Percentiles rank a stretch among this genome's conserved stretches.
phyloP scores from a whole-genome alignment of 1,140 invertebrate species.

The Anagrus nilaparvatae region DNA sequence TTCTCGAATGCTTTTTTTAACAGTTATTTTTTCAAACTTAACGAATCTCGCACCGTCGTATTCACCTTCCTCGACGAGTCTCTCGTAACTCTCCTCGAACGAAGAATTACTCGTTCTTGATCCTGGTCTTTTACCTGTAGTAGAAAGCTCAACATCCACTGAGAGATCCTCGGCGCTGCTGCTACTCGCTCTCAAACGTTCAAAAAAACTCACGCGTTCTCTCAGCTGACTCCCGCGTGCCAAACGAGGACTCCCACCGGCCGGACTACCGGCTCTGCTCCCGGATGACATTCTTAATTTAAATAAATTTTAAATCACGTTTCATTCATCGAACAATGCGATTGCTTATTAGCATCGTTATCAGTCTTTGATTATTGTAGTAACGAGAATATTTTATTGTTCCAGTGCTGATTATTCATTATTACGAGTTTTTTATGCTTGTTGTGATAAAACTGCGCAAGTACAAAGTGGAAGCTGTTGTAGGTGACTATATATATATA shows the following conservation, averaged over 20 bases:
- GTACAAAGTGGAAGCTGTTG: too few relatives aligned
- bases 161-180: constrained; percentile 32
- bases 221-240: constrained; percentile 47
- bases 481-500: too few relatives aligned
- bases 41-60: constrained; percentile 50
- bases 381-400: too few relatives aligned
- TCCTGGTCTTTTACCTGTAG: constrained; percentile 23
- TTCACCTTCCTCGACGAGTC: constrained; percentile 53
- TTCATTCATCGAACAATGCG: too few relatives aligned
- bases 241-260: constrained; percentile 8
- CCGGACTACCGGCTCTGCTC: constrained; percentile 13
- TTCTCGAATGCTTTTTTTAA: constrained; percentile 46
- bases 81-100: constrained; percentile 48
- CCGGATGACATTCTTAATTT: neutral
- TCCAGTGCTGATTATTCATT: too few relatives aligned
- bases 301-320: too few relatives aligned
- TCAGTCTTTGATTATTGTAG: too few relatives aligned
- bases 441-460: too few relatives aligned
- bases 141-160: constrained; percentile 12
- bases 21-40: constrained; percentile 56
- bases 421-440: too few relatives aligned
- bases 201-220: constrained; percentile 65
- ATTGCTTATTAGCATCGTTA: too few relatives aligned
- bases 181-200: constrained; percentile 58
- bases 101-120: constrained; percentile 32